A percentile compares a stretch with the other conserved stretches of the same genome.
Evolutionary conservation across 2,797 vertebrate species (phyloP).

Genomic region (Clarias platycephalus): DNA sequence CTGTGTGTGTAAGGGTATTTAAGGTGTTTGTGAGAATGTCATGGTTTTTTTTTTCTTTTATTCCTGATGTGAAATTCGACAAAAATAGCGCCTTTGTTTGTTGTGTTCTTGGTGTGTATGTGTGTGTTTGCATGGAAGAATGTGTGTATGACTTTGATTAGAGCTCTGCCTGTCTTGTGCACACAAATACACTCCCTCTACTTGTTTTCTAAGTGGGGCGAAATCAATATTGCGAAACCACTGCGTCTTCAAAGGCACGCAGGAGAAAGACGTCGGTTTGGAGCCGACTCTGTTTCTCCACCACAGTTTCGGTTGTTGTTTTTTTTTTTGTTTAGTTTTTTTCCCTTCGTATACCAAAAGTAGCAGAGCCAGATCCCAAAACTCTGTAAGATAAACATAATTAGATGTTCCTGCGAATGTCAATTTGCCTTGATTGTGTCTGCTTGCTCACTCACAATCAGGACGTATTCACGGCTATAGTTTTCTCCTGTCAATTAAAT

Average conservation of each 20-base stretch:
- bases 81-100: not conserved
- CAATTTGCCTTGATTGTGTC: slow-evolving; percentile 45
- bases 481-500: slow-evolving; percentile 42
- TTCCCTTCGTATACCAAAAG: slow-evolving; percentile 28
- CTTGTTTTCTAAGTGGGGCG: slow-evolving; percentile 70
- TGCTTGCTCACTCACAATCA: slow-evolving; percentile 38
- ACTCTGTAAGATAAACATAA: slow-evolving; percentile 33
- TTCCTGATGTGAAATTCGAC: not conserved
- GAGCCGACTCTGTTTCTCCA: slow-evolving; percentile 36
- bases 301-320: not conserved
- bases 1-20: not conserved
- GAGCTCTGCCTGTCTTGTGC: slow-evolving; percentile 20
- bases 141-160: slow-evolving; percentile 47
- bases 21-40: not conserved
- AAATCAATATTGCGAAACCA: slow-evolving; percentile 72
- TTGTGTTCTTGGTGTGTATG: not conserved
- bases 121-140: not conserved
- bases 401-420: slow-evolving; percentile 41
- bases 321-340: not conserved
- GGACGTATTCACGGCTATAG: slow-evolving; percentile 29
- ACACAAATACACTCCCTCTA: slow-evolving; percentile 50
- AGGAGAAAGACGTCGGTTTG: slow-evolving; percentile 67
- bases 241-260: slow-evolving; percentile 69
- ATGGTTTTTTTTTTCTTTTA: not conserved
- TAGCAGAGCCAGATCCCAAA: slow-evolving; percentile 44